Conservation (phyloP, 2,888 invertebrate species). For the Dyspetes luteomarginatus region DNA sequence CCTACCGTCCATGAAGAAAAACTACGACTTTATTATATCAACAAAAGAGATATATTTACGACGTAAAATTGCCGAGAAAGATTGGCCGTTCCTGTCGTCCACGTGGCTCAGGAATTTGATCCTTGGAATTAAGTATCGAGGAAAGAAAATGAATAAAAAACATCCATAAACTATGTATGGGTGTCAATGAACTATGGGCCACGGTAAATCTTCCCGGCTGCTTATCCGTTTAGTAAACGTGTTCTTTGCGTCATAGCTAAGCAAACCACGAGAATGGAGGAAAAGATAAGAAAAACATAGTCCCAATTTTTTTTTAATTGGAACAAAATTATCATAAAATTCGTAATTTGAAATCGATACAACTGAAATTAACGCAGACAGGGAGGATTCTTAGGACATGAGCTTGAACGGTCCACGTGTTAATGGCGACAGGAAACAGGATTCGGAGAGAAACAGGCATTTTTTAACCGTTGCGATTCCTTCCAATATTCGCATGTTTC, state of each 20-base stretch:
- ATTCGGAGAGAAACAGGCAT: neutral
- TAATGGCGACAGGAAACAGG: neutral
- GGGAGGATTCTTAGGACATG: too few species aligned
- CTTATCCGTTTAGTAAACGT: too few species aligned
- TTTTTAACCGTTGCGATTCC: neutral
- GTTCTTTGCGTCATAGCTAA: too few species aligned
- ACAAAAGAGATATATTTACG: neutral
- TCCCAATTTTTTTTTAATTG: too few species aligned
- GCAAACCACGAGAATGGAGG: too few species aligned
- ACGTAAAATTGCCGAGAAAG: neutral
- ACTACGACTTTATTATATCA: neutral
- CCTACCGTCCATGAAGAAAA: neutral
- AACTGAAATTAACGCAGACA: too few species aligned
- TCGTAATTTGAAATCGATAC: too few species aligned
- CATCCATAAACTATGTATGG: neutral
- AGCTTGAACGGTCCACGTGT: neutral
- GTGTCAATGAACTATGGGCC: constrained; percentile 14
- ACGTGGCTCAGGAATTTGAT: neutral
- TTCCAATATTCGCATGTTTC: neutral
- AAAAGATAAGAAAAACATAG: too few species aligned
- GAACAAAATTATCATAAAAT: too few species aligned
- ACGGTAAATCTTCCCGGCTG: neutral
- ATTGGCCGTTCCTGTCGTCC: neutral
- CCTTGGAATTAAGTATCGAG: neutral
- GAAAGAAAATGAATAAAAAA: neutral